A percentile compares a stretch with the other conserved stretches of the same genome.
These are phyloP conservation scores for Smutsia gigantea DNA, from an alignment of 2,797 vertebrate genomes.

Conservation along the genomic window DNA sequence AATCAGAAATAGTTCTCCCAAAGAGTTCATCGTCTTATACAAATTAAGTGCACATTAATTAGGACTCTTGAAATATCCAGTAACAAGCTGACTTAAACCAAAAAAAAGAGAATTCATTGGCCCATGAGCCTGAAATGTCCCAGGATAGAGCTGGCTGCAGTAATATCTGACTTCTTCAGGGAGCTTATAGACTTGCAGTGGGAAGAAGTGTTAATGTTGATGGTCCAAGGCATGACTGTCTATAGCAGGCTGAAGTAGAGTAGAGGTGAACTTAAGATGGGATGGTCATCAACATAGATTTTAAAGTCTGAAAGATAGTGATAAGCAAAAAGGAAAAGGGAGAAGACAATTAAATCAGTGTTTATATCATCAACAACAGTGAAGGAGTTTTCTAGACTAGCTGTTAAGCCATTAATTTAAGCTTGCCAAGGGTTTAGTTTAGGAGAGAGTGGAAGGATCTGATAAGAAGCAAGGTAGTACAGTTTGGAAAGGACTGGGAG, in stretches of 20 bases:
- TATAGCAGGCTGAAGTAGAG: not conserved
- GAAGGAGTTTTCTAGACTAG: not conserved
- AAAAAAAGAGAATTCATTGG: not conserved
- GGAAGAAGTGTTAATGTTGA: not conserved
- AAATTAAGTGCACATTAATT: not conserved
- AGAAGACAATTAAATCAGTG: not conserved
- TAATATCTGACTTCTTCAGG: not conserved
- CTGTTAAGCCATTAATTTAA: not conserved
- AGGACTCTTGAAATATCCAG: not conserved
- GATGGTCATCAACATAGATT: not conserved
- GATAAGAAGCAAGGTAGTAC: not conserved
- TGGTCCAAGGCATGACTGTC: not conserved
- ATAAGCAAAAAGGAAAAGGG: not conserved
- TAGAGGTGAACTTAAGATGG: not conserved
- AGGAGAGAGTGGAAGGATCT: not conserved
- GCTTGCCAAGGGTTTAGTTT: not conserved
- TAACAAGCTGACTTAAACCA: not conserved
- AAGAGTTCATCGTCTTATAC: not conserved
- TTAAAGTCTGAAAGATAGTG: not conserved
- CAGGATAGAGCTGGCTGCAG: not conserved
- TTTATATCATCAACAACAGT: not conserved
- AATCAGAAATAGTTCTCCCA: slow-evolving; percentile 33
- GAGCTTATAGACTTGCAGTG: not conserved
- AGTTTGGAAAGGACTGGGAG: not conserved
- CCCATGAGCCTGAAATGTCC: not conserved